Base-by-base conservation (phyloP, 2,888 invertebrate genomes). In the Taphrorychus bicolor region DNA sequence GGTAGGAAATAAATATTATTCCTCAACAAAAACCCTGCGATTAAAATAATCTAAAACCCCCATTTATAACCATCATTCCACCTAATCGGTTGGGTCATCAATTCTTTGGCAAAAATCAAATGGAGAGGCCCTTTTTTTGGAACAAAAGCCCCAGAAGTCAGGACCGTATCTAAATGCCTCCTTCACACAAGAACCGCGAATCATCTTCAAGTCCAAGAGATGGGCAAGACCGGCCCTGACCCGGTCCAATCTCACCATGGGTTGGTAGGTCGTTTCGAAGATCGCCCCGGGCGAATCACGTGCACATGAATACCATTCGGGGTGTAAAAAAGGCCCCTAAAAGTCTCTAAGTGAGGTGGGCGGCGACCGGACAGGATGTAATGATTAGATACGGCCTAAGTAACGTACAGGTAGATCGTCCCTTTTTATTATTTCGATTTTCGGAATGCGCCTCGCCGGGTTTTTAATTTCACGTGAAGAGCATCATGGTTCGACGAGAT, bases 231-330 rank as follows among this genome's bases (percentile, higher is more conserved):
- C 21, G 21, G 21, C 45, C 58, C 64, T 64, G 64, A 23, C 21
- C 11, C 24, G 0, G 24, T 11, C 60, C 61, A 66, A 66, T 66
- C 66, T 66, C 51, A 57, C 51, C 22, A 24, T 60, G 62, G 63
- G 45, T 59, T 57, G 59, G 40, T 61, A 21, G 70, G 66, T 64
- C 63, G 62, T 70, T 64, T 66, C 54, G 51, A 41, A 56, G 21
- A 52, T 75, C 42, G 79, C 82, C 80, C 59, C 60, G 65, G 80
- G 82, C 81, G 74, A 80, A 80, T 82, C 82, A 82, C 82, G 82
- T 82, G 82, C 82, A 81, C 80, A 22, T 40, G 59, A 64, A 68
- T 69, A 71, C 63, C 70, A 61, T 70, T 72, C 70, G 73, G 79
- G 78, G 78, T 78, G 78, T 78, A 79, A 80, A 79, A 79, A 77